Evolutionary conservation across 2,797 vertebrate species (phyloP).

Genomic region (Sebastes matsubarae): DNA sequence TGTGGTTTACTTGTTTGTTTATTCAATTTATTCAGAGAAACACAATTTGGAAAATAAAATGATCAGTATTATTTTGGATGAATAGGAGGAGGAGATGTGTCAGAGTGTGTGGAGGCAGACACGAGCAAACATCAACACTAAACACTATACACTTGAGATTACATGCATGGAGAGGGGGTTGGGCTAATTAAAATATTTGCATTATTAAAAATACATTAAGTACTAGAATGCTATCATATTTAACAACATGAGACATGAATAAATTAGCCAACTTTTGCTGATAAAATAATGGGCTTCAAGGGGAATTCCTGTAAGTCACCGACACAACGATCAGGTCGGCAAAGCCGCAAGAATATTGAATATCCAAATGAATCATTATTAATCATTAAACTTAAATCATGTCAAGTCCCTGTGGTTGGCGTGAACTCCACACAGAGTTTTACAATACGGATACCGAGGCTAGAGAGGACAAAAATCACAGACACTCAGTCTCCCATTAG

Average conservation of each 20-base stretch:
- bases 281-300: constrained; percentile 20
- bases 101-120: constrained; percentile 7
- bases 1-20: background rate
- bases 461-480: constrained; percentile 10
- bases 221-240: constrained; percentile 59
- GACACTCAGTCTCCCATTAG: background rate
- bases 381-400: background rate
- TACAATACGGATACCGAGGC: background rate
- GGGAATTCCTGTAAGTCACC: constrained; percentile 3
- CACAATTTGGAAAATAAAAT: background rate
- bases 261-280: constrained; percentile 48
- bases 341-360: background rate
- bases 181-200: constrained; percentile 73
- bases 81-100: background rate
- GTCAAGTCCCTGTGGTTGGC: background rate
- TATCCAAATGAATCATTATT: constrained; percentile 12
- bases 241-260: constrained; percentile 63
- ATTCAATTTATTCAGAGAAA: background rate
- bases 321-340: background rate
- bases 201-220: constrained; percentile 76
- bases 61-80: background rate
- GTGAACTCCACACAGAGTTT: background rate
- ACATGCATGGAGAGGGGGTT: constrained; percentile 52
- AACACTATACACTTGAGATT: constrained; percentile 68
- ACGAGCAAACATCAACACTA: constrained; percentile 38